Conservation (phyloP, 35 echinoderm and acorn worm species). For the Apostichopus parvimensis region DNA sequence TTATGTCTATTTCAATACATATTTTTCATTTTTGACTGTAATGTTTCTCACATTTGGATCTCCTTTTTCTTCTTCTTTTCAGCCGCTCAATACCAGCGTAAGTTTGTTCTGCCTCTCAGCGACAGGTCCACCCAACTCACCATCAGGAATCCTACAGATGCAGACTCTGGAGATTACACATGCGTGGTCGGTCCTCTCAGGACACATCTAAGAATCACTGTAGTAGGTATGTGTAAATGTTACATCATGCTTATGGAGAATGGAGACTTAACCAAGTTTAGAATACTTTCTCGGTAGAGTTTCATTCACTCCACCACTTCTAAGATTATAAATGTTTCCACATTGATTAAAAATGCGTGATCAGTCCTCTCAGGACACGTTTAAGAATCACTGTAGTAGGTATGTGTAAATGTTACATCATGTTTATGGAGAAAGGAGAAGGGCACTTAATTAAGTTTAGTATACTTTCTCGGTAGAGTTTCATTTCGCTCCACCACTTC, state of each 20-base stretch:
- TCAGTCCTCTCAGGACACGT: slow-evolving; percentile 52
- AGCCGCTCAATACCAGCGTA: slow-evolving; percentile 8
- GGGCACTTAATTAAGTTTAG: too few relatives aligned
- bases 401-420: too few relatives aligned
- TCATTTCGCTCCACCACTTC: too few relatives aligned
- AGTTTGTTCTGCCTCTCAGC: slow-evolving; percentile 30
- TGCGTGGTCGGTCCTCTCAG: slow-evolving; percentile 66
- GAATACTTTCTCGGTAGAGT: too few relatives aligned
- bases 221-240: not conserved
- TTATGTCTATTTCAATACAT: too few relatives aligned
- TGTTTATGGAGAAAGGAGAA: too few relatives aligned
- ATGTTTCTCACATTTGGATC: not conserved
- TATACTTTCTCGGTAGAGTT: too few relatives aligned
- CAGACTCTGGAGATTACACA: slow-evolving; percentile 76
- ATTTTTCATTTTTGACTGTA: not conserved
- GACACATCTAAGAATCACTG: slow-evolving; percentile 52
- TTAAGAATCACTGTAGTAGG: slow-evolving; percentile 54
- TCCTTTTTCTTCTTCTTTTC: not conserved
- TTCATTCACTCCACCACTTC: too few relatives aligned
- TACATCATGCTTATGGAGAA: too few relatives aligned
- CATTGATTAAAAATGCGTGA: slow-evolving; percentile 71
- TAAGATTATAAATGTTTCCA: too few relatives aligned
- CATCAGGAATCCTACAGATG: slow-evolving; percentile 41
- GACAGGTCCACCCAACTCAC: slow-evolving; percentile 58
- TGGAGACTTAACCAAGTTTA: too few relatives aligned